Evolutionary conservation across 2,113 vertebrate genomes (phyloP), one percentile per base, ranked within the genome.

Genomic region (Sorex araneus): DNA sequence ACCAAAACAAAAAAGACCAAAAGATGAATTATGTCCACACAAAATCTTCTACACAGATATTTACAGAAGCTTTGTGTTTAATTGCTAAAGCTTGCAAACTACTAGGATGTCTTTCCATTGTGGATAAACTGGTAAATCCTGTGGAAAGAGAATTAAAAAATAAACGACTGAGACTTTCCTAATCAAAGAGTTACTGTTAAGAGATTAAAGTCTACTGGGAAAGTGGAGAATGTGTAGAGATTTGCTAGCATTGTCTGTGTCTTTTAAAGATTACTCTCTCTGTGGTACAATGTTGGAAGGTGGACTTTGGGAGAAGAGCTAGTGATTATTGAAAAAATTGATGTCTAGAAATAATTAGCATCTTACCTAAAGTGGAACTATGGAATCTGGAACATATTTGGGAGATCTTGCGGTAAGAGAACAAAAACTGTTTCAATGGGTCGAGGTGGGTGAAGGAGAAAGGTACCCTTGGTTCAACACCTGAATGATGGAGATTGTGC

Each of bases 401-500:
- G 86, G 43, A 90, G 30, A 13, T 10, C 11, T 13, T 75, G 12
- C 2, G 79, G 30, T 11, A 87, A 81, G 47, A 60, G 8, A 36
- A 25, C 77, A 60, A 32, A 47, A 40, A 28, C 23, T 7, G 69
- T 67, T 47, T 63, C 57, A 91, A n/a, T 11, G 16, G 18, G 1
- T 64, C 54, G 86, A 63, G 71, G 64, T 79, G 71, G 47, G 23
- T 74, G 36, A 91, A 77, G 54, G 5, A 81, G 13, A 71, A 94
- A 54, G 40, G 25, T 32, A 0, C 40, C 1, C 11, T 0, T 18
- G 8, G 8, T 60, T 63, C 34, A 73, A 82, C 23, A 2, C 32
- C 19, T 88, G 18, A 18, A 50, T 19, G 77, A 15, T 4, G 25
- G 50, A 88, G 19, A 36, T 3, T 28, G 6, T 25, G 2, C 2